Evolutionary conservation across 2,888 invertebrate genomes (phyloP), one percentile per base, ranked within the genome.

Genomic region (Nomada fucata): DNA sequence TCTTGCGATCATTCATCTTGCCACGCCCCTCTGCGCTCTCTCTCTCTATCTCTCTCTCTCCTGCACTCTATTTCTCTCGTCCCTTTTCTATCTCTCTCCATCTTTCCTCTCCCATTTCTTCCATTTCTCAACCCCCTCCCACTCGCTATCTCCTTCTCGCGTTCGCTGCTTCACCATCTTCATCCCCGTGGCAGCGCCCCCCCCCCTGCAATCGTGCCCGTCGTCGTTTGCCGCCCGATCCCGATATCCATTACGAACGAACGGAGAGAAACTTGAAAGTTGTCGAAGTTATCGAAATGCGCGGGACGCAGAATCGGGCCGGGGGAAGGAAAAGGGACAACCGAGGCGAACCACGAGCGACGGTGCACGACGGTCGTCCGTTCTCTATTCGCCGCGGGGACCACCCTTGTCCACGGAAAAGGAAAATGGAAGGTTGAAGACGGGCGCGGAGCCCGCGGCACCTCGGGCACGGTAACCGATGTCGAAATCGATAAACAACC

Each of bases 1-100:
- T 93, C 93, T 93, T 93, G 93, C 93, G 93, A 93, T 93, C 93
- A 93, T 93, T 93, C 93, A 93, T 93, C 93, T 93, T 93, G 93
- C 93, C 93, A 93, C 93, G 93, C 93, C 93, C 93, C 93, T 93
- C 91, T 91, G 91, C 90, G 91, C 91, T 91, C 91, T 91, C 87
- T 86, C 89, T 85, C 82, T 71, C 79, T 76, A 76, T 85, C 68
- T 79, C 84, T 85, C 78, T 72, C 71, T 69, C 67, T 81, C 67
- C 75, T 70, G 77, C 74, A 74, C 68, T 80, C 71, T 76, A 52
- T 82, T 76, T 82, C 85, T 84, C 83, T 85, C 77, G 81, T 82
- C 70, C 75, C 72, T 76, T 70, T 73, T 70, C 64, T 73, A 83
- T 76, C 67, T 64, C 82, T 67, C 65, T 74, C 76, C 67, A 64